A percentile compares a stretch with the other conserved stretches of the same genome.
Conservation (phyloP, 2,888 invertebrate species). For the Phortica magna region DNA sequence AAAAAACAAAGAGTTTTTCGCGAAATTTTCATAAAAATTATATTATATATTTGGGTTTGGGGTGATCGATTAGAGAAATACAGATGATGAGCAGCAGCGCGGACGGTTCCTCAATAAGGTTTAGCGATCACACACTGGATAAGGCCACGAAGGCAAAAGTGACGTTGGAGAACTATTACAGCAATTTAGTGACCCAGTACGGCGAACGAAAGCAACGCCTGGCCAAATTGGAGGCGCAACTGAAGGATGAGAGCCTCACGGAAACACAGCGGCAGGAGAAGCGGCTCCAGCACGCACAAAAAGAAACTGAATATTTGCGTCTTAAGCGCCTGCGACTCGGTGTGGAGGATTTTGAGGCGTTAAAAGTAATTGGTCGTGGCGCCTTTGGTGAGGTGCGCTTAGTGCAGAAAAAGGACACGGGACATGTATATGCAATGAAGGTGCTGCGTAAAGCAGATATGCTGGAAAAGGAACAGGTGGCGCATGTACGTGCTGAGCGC, state of each 20-base stretch:
- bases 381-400: conserved; percentile 97
- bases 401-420: conserved; percentile 99
- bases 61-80: neutral
- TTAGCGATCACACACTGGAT: conserved; percentile 98
- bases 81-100: conserved; percentile 69
- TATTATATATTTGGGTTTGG: neutral
- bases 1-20: neutral
- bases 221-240: conserved; percentile 96
- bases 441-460: conserved; percentile 99
- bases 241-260: conserved; percentile 96
- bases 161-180: conserved; percentile 99
- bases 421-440: conserved; percentile 99
- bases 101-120: conserved; percentile 84
- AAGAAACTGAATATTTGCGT: conserved; percentile 98
- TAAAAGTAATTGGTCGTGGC: conserved; percentile 96
- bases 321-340: conserved; percentile 96
- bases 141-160: conserved; percentile 99
- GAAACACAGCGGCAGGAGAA: conserved; percentile 94
- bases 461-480: conserved; percentile 99
- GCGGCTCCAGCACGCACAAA: conserved; percentile 96
- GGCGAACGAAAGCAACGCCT: conserved; percentile 97
- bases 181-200: conserved; percentile 98
- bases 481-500: conserved; percentile 98
- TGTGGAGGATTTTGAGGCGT: conserved; percentile 98
- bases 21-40: neutral